Evolutionary conservation across 2,797 vertebrate species (phyloP).

Genomic region (Odontamblyopus lacepedii): DNA sequence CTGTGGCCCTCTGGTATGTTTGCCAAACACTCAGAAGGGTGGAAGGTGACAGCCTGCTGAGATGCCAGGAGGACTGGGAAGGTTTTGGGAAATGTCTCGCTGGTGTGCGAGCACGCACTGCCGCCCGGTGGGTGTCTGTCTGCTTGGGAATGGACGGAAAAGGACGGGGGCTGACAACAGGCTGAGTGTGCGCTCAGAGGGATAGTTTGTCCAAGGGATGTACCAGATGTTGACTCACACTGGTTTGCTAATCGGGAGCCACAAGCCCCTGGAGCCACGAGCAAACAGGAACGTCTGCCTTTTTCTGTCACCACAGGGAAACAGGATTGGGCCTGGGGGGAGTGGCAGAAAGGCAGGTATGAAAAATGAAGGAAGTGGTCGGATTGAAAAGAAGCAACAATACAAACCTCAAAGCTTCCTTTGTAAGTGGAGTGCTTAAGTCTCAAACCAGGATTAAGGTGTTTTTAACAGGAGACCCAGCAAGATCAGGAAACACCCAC

Average conservation of each 20-base stretch:
- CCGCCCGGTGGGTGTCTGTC: conserved; percentile 62
- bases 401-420: conserved; percentile 18
- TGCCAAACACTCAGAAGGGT: conserved; percentile 63
- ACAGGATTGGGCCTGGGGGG: conserved; percentile 24
- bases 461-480: conserved; percentile 27
- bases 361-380: conserved; percentile 41
- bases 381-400: conserved; percentile 30
- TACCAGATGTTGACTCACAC: conserved; percentile 80
- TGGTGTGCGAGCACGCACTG: conserved; percentile 67
- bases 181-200: conserved; percentile 61
- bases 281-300: conserved; percentile 73
- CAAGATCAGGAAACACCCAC: conserved; percentile 34
- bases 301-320: conserved; percentile 54
- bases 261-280: conserved; percentile 76
- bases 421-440: conserved; percentile 29
- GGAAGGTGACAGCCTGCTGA: conserved; percentile 58
- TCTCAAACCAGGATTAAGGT: conserved; percentile 48
- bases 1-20: conserved; percentile 66
- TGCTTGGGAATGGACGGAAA: conserved; percentile 60
- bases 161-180: conserved; percentile 61
- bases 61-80: conserved; percentile 73
- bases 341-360: conserved; percentile 11
- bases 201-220: conserved; percentile 74
- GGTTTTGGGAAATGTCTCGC: conserved; percentile 78
- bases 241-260: conserved; percentile 81